phyloP scores from a whole-genome alignment of 2,797 vertebrate genomes.

The Buceros bicornis region DNA sequence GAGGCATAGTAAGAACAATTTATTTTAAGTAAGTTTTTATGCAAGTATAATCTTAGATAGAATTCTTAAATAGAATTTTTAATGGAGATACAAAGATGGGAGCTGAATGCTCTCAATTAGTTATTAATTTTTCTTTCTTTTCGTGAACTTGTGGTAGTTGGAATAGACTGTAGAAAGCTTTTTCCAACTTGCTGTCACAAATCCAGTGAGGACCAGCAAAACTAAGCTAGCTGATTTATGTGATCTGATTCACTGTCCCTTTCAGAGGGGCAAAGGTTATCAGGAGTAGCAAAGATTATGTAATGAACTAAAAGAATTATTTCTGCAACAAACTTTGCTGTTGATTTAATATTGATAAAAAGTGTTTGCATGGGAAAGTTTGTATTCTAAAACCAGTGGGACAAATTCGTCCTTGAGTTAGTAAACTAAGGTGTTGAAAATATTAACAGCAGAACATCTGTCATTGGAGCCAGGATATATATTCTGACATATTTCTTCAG shows the following conservation, averaged over 20 bases:
- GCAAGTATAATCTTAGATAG: not conserved
- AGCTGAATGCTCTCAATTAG: not conserved
- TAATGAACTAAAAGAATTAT: not conserved
- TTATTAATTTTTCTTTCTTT: not conserved
- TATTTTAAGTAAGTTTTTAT: not conserved
- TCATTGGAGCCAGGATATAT: not conserved
- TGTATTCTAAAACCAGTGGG: not conserved
- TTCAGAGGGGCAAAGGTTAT: not conserved
- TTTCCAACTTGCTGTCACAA: not conserved
- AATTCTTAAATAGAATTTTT: constrained; percentile 5
- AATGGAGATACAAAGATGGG: not conserved
- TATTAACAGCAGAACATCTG: not conserved
- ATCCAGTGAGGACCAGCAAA: not conserved
- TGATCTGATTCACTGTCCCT: not conserved
- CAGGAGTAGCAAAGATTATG: not conserved
- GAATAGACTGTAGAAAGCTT: not conserved
- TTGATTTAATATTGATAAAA: not conserved
- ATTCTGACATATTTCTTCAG: not conserved
- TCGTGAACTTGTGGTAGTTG: not conserved
- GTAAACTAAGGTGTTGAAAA: not conserved
- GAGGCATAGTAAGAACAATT: not conserved
- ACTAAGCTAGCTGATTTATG: not conserved
- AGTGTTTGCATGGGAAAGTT: not conserved
- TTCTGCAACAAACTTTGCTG: not conserved
- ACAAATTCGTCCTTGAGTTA: not conserved